Evolutionary conservation across 2,888 invertebrate species (phyloP), one percentile per base, ranked within the genome.

Genomic region (Dolomedes plantarius): DNA sequence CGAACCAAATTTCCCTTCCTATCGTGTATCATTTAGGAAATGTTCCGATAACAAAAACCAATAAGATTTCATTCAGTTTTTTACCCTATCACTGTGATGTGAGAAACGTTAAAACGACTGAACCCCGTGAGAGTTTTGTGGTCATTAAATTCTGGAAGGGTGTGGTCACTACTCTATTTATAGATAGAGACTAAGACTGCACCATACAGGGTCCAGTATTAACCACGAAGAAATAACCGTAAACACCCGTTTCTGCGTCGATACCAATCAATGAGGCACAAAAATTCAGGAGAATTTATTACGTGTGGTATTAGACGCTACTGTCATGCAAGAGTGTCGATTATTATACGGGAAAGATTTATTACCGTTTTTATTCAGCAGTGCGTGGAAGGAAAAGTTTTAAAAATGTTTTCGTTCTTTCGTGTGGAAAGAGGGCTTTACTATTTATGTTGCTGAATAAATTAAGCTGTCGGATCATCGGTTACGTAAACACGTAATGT

Each of bases 61-160:
- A 81, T 56, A 74, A 74, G 75, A 62, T 39, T 50, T 29, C 16
- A 29, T 64, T 50, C 28, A 31, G 64, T 62, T 79, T 77, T 74
- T 75, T 68, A n/a, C 50, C 2, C 7, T n/a, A 64, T 31, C 69
- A 65, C 28, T 62, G 41, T 23, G 41, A 41, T 76, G 76, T 65
- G 76, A 62, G 64, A 46, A 65, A 62, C 71, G 41, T 76, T 82
- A 71, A 82, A 82, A 36, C 64, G 32, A 19, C n/a, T 62, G 27
- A 76, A 71, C 71, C 71, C 36, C 71, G 36, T 36, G 76, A 82
- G 75, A 82, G 23, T 29, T 36, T 36, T 75, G 71, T 71, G 75
- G 39, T 85, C 77, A 73, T 85, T 85, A 77, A 77, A 85, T 85
- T 85, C 77, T 27, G 50, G 7, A 29, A 73, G 83, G 83, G 77